Base-by-base conservation (phyloP, 2,113 vertebrate species). In the Vimba vimba region DNA sequence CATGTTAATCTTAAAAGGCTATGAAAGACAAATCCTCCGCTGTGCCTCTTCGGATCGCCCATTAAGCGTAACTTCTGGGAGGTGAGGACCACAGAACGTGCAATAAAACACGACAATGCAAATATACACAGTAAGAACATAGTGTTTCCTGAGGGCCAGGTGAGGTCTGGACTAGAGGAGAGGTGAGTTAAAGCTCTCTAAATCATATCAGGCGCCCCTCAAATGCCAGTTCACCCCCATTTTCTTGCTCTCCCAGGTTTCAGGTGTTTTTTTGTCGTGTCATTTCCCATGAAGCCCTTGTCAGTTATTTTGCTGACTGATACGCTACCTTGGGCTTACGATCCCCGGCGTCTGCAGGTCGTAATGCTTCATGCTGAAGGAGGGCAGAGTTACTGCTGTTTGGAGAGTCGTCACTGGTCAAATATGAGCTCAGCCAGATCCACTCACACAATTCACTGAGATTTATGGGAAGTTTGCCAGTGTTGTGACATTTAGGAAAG, bases 331-430 rank as follows among this genome's bases (percentile, higher is more conserved):
- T 47, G 73, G 69, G 30, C 89, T 68, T 77, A 30, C 12, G 50
- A 60, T 88, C 74, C 60, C 79, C 69, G 57, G 43, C 80, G 87
- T 88, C 86, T 90, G 87, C 83, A 89, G 89, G 89, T 75, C 62
- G 19, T 60, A 90, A 87, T 93, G 85, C 92, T 91, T 93, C 87
- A 91, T 83, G 69, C 84, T 76, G 74, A 91, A 87, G 68, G 69
- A 91, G 85, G 89, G 86, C 90, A 90, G 87, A 87, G 89, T 92
- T 91, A 91, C 89, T 91, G 86, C 87, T 91, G 89, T 89, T 90
- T 86, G 82, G 88, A 91, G 89, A 87, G 87, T 86, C 89, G 84
- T 92, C 90, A 88, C 87, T 91, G 59, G 75, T 90, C 91, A 87
- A 75, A 89, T 88, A 62, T 25, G 64, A 52, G 64, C 69, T 27